Evolutionary conservation across 2,888 invertebrate genomes (phyloP).

Genomic region (Oscheius sp.): DNA sequence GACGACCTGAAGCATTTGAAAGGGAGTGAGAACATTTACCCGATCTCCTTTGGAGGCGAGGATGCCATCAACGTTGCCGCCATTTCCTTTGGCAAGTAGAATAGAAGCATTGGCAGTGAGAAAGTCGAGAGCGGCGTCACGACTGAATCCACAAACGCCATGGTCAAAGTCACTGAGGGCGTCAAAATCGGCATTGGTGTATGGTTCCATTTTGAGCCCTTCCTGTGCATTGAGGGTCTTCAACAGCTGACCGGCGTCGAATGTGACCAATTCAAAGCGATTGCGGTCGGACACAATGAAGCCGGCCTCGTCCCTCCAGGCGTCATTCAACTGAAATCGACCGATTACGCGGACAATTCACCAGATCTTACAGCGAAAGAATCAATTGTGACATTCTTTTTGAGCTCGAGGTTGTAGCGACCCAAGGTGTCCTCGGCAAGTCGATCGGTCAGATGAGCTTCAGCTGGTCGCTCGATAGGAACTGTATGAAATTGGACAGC

Average conservation of each 20-base stretch:
- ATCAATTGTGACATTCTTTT: slow-evolving; percentile 72
- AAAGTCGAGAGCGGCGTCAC: slow-evolving; percentile 47
- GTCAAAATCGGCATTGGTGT: slow-evolving; percentile 53
- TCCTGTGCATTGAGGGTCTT: slow-evolving; percentile 44
- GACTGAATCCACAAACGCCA: slow-evolving; percentile 58
- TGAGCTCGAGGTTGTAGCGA: slow-evolving; percentile 68
- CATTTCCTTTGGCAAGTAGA: slow-evolving; percentile 45
- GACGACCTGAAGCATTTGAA: slow-evolving; percentile 46
- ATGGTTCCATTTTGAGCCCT: slow-evolving; percentile 44
- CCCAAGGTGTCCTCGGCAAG: slow-evolving; percentile 60
- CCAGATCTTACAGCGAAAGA: slow-evolving; percentile 59
- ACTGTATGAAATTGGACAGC: slow-evolving; percentile 67
- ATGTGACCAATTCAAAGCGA: slow-evolving; percentile 60
- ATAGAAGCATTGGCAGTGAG: slow-evolving; percentile 40
- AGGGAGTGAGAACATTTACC: neutral
- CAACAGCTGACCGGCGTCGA: slow-evolving; percentile 48
- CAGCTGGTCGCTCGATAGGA: slow-evolving; percentile 51
- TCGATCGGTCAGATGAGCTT: slow-evolving; percentile 52
- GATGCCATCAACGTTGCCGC: slow-evolving; percentile 45
- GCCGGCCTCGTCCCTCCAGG: slow-evolving; percentile 69
- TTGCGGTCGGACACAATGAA: slow-evolving; percentile 70
- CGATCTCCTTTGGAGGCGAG: slow-evolving; percentile 45
- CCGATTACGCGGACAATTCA: neutral
- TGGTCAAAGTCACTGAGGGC: slow-evolving; percentile 63
- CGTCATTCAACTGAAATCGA: slow-evolving; percentile 44